Percentiles rank a stretch among this genome's conserved stretches.
These are phyloP conservation scores for Fringilla coelebs DNA, from an alignment of 2,797 vertebrate species.

Conservation along the genomic window DNA sequence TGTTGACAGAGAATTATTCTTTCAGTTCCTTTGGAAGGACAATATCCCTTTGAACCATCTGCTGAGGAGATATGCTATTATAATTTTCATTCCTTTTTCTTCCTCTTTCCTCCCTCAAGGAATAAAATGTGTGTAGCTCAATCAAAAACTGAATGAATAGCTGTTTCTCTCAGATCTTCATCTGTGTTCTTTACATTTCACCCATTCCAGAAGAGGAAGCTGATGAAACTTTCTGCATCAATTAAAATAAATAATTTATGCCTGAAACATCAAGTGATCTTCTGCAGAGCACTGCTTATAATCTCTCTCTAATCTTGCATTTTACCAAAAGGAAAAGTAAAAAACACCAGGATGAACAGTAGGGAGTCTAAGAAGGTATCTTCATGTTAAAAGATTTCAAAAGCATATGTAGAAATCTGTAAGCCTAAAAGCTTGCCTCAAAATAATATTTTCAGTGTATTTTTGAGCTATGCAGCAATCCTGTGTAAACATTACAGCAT, in stretches of 20 bases:
- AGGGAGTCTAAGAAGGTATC: background rate
- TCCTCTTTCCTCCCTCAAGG: constrained; percentile 52
- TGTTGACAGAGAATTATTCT: constrained; percentile 55
- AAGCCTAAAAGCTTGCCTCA: background rate
- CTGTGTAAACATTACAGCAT: background rate
- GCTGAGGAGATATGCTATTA: constrained; percentile 49
- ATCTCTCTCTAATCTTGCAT: background rate
- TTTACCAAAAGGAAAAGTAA: background rate
- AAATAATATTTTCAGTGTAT: background rate
- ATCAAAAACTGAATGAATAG: constrained; percentile 20
- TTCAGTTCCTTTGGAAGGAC: constrained; percentile 38
- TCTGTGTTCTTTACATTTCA: background rate
- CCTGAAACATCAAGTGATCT: background rate
- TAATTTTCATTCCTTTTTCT: constrained; percentile 49
- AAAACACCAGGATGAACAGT: background rate
- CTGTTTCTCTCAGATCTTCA: constrained; percentile 12
- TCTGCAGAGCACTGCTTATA: background rate
- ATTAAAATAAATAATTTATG: background rate
- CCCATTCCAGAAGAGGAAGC: background rate
- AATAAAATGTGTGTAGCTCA: constrained; percentile 49
- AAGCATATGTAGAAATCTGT: background rate
- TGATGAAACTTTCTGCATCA: background rate
- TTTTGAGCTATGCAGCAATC: background rate
- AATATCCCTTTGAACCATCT: background rate
- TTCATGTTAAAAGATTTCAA: background rate